Base-by-base conservation (phyloP, 1,140 invertebrate species). In the Rhopalosiphum maidis region DNA sequence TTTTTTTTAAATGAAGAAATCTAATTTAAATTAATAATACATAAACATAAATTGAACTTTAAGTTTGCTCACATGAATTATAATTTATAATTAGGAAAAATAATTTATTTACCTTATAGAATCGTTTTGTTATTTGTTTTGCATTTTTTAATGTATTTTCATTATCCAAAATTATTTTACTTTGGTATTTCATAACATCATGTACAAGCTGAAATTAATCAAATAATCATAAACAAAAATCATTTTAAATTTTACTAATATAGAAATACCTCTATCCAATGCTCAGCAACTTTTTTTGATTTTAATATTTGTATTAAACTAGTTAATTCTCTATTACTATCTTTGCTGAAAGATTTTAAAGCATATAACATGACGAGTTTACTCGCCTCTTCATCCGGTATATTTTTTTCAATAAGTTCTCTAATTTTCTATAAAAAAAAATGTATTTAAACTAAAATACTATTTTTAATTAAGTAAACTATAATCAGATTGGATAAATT, bases 331-430 rank as follows among this genome's bases (percentile, higher is more conserved):
- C 98, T 98, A 95, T 98, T 98, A 95, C 97, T 98, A 90, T 97
- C 97, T 95, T 98, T 97, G 94, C 97, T 97, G 95, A 99, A 98
- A 95, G 99, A 99, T 86, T 98, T 96, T 46, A 99, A 95, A 5
- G 98, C 98, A 96, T 99, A 99, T 25, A 99, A 95, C 96, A 99
- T 97, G 0, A 99, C 98, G 87, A 99, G 96, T 94, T 98, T 97
- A 2, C 97, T 96, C 41, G 98, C 97, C 96, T 99, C 99, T 43
- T 97, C 95, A 94, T 98, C 96, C 93, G 97, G 96, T 6, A 99
- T 96, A 94, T 97, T 96, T 46, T 97, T 96, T 95, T 97, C 96
- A 9, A 96, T 94, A 95, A 96, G 68, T 35, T 94, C 85, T 90
- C 77, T 90, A 55, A 94, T 93, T 90, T 92, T 94, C 94, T 94